phyloP scores from a whole-genome alignment of 2,797 vertebrate species.

The Perdix hodgsoniae region DNA sequence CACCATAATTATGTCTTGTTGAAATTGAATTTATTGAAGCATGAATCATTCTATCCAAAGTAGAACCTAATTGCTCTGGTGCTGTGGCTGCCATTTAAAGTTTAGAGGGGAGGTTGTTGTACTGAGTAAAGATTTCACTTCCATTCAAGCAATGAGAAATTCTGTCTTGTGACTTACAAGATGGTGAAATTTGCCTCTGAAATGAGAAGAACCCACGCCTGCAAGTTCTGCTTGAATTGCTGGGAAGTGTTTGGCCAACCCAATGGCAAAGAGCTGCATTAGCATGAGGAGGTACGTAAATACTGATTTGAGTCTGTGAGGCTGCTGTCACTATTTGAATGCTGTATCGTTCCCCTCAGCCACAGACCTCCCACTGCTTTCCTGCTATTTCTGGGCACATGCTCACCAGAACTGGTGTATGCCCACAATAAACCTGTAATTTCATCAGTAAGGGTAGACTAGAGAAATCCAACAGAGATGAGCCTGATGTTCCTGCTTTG shows the following conservation, averaged over 20 bases:
- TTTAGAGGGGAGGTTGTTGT: slow-evolving; percentile 53
- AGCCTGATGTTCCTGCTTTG: neutral
- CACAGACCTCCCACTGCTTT: slow-evolving; percentile 31
- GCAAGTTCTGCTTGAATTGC: neutral
- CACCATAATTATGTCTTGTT: slow-evolving; percentile 82
- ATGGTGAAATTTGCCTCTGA: neutral
- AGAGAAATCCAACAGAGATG: slow-evolving; percentile 1
- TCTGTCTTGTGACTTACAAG: neutral
- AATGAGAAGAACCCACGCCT: neutral
- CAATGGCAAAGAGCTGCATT: neutral
- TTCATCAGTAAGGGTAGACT: neutral
- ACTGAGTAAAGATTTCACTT: slow-evolving; percentile 4
- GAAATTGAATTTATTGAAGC: slow-evolving; percentile 81
- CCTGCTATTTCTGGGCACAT: neutral
- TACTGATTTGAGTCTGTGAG: neutral
- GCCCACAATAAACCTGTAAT: slow-evolving; percentile 49
- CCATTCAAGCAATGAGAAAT: neutral
- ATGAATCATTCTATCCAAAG: slow-evolving; percentile 80
- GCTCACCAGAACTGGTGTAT: neutral
- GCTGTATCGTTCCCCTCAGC: neutral
- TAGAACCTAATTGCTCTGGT: slow-evolving; percentile 75
- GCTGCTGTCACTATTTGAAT: neutral
- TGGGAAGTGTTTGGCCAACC: neutral
- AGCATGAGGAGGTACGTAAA: neutral
- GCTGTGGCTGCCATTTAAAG: slow-evolving; percentile 51